phyloP scores from a whole-genome alignment of 2,797 vertebrate genomes.

The Fistularia commersonii region DNA sequence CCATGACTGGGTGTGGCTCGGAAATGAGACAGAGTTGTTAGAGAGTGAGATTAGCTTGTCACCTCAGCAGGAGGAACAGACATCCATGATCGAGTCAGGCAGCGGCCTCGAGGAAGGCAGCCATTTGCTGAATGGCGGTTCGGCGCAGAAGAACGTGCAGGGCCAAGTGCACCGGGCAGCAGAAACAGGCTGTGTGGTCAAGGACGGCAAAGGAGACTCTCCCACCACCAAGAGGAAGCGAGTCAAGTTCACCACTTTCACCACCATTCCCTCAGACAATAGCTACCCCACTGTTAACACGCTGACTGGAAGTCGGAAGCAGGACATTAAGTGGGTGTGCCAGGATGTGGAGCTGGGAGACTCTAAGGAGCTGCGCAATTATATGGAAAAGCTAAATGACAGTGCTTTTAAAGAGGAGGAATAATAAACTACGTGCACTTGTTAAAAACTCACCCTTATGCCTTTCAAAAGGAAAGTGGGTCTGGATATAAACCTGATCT shows the following conservation, averaged over 20 bases:
- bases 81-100: constrained; percentile 82
- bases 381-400: constrained; percentile 87
- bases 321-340: constrained; percentile 92
- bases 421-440: constrained; percentile 50
- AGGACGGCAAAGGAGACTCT: constrained; percentile 81
- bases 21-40: constrained; percentile 87
- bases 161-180: constrained; percentile 77
- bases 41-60: constrained; percentile 80
- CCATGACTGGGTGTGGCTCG: constrained; percentile 98
- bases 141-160: constrained; percentile 74
- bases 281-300: constrained; percentile 81
- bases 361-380: constrained; percentile 82
- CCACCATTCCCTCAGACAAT: constrained; percentile 81
- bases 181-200: constrained; percentile 60
- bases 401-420: constrained; percentile 74
- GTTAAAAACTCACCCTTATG: constrained; percentile 76
- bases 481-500: constrained; percentile 38
- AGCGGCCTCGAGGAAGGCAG: constrained; percentile 78
- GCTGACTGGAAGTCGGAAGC: constrained; percentile 73
- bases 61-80: constrained; percentile 82
- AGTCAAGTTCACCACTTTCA: constrained; percentile 93
- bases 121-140: constrained; percentile 81
- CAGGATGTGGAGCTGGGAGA: constrained; percentile 81
- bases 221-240: constrained; percentile 90
- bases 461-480: constrained; percentile 68